Base-by-base conservation (phyloP, 2,113 vertebrate species). In the Phalacrocorax carbo region DNA sequence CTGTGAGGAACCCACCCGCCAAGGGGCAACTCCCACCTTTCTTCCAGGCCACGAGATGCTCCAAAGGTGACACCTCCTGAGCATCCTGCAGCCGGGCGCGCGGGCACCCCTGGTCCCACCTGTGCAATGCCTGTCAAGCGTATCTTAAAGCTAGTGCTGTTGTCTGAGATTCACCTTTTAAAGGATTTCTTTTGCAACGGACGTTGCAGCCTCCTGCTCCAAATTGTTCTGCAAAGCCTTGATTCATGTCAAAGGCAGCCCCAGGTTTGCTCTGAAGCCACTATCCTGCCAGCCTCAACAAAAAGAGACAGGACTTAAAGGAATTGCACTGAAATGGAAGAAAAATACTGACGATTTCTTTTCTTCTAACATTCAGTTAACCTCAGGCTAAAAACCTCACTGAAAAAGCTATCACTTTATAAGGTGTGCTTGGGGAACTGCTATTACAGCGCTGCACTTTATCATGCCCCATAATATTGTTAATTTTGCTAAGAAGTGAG, bases 71-170 rank as follows among this genome's bases (percentile, higher is more conserved):
- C 36, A 14, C 64, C 65, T 79, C 25, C 25, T 4, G 55, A 68
- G 52, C 57, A 46, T 55, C 84, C 66, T 9, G 34, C 32, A 34
- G 17, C 52, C 8, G 42, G 54, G 7, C 1, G 3, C 42, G 15
- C 23, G 30, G 64, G 60, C 27, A 17, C 14, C 54, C 1, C 0
- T 1, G 10, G 23, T 66, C 42, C 65, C 16, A 1, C 77, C 91
- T 72, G n/a, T 27, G 6, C 1, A 10, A 3, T 42, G 15, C 61
- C 61, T 36, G 16, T 12, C 23, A 18, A 42, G 48, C 0, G 0
- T 6, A 13, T 26, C 26, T 17, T 29, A 66, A 29, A 68, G 23
- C 20, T 4, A 4, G 14, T 8, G 12, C n/a, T 54, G 32, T 4
- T 18, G 30, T 10, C 65, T 46, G n/a, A 82, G 60, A 54, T 9